These are phyloP conservation scores for Eulacestoma nigropectus DNA, from an alignment of 2,113 vertebrate species.

Conservation along the genomic window DNA sequence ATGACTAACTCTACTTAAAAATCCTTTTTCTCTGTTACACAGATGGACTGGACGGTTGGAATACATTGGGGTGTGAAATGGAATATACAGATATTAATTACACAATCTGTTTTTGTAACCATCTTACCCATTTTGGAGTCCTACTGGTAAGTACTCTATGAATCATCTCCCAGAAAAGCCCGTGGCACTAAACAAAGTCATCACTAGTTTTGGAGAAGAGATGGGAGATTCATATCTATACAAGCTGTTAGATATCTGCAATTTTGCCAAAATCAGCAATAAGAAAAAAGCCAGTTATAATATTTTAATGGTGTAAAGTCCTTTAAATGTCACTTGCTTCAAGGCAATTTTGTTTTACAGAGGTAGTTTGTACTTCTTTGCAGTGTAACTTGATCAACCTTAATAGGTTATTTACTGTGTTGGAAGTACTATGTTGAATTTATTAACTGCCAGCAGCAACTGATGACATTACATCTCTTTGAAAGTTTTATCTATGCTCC, in stretches of 20 bases:
- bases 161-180: conserved; percentile 22
- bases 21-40: conserved; percentile 52
- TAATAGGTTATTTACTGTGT: background rate
- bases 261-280: background rate
- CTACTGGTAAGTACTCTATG: conserved; percentile 81
- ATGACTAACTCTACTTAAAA: conserved; percentile 67
- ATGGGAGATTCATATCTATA: background rate
- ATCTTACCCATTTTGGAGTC: conserved; percentile 91
- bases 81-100: conserved; percentile 68
- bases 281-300: background rate
- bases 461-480: background rate
- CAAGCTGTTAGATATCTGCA: background rate
- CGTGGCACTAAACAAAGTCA: background rate
- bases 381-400: background rate
- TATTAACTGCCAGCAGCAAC: background rate
- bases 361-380: background rate
- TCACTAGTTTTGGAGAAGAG: background rate
- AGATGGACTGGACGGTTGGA: conserved; percentile 88
- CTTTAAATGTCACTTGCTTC: background rate
- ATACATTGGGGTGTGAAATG: conserved; percentile 76
- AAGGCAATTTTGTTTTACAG: background rate
- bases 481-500: background rate
- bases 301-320: background rate
- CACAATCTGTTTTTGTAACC: conserved; percentile 86
- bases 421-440: background rate